Evolutionary conservation across 2,888 invertebrate genomes (phyloP).

Genomic region (Heliothis peltigera): DNA sequence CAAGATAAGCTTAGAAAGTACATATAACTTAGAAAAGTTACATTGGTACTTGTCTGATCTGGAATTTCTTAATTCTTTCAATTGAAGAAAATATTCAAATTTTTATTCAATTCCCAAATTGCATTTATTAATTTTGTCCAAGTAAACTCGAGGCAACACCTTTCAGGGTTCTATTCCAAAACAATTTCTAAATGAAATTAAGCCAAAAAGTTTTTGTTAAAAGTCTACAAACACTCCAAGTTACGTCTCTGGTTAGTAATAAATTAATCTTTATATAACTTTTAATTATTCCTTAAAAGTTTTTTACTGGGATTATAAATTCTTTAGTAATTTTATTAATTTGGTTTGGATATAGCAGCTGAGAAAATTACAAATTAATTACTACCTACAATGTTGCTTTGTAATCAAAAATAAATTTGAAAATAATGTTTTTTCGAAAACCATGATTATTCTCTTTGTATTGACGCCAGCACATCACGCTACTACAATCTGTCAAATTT

Average conservation of each 20-base stretch:
- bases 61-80: too few relatives aligned
- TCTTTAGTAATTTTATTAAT: constrained; percentile 26
- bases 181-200: constrained; percentile 58
- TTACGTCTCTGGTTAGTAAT: constrained; percentile 45
- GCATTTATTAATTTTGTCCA: constrained; percentile 40
- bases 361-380: constrained; percentile 6
- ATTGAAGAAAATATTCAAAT: not conserved
- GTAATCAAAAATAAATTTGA: not conserved
- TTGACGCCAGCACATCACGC: too few relatives aligned
- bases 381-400: not conserved
- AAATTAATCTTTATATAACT: constrained; percentile 57
- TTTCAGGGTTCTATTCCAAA: constrained; percentile 43
- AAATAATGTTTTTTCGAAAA: not conserved
- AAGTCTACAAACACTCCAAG: constrained; percentile 50
- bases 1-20: too few relatives aligned
- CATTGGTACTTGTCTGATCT: too few relatives aligned
- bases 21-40: too few relatives aligned
- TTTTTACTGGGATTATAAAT: constrained; percentile 45
- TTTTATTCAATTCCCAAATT: constrained; percentile 20
- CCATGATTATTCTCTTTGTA: too few relatives aligned
- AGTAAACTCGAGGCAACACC: constrained; percentile 44
- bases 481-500: too few relatives aligned
- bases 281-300: constrained; percentile 57
- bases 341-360: constrained; percentile 29
- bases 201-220: constrained; percentile 46